phyloP scores from a whole-genome alignment of 2,888 invertebrate species.

The Corbicula japonica region DNA sequence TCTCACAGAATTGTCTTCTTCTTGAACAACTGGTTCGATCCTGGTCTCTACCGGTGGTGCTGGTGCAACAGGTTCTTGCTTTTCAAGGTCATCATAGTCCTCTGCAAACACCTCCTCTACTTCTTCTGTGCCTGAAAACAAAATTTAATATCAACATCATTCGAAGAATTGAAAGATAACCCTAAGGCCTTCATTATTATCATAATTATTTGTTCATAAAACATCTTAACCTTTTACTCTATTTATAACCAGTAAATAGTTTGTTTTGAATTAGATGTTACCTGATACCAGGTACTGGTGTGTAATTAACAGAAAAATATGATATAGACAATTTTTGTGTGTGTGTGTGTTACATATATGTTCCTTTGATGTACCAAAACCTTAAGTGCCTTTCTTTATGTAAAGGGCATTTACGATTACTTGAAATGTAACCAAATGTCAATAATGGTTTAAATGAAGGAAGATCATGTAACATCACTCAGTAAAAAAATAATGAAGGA shows the following conservation, averaged over 20 bases:
- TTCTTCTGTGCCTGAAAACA: conserved; percentile 69
- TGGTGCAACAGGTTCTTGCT: conserved; percentile 56
- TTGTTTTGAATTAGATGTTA: not conserved
- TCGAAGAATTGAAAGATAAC: not conserved
- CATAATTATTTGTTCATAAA: too few species aligned
- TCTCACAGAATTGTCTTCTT: conserved; percentile 50
- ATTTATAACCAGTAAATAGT: not conserved
- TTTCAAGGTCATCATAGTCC: conserved; percentile 92
- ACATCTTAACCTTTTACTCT: not conserved
- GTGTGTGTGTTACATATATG: not conserved
- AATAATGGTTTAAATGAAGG: too few species aligned
- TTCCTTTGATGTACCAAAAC: too few species aligned
- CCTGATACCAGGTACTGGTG: not conserved
- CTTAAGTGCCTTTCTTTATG: too few species aligned
- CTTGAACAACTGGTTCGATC: conserved; percentile 37
- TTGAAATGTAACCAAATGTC: too few species aligned
- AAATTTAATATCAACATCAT: not conserved
- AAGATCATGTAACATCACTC: too few species aligned
- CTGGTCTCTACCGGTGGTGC: conserved; percentile 53
- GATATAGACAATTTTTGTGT: not conserved
- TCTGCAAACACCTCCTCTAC: conserved; percentile 97
- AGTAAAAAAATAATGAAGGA: too few species aligned
- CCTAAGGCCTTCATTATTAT: too few species aligned
- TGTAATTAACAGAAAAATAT: not conserved
- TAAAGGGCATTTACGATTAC: too few species aligned